Evolutionary conservation across 1,140 invertebrate genomes (phyloP), one percentile per base, ranked within the genome.

Genomic region (Carposina sasakii): DNA sequence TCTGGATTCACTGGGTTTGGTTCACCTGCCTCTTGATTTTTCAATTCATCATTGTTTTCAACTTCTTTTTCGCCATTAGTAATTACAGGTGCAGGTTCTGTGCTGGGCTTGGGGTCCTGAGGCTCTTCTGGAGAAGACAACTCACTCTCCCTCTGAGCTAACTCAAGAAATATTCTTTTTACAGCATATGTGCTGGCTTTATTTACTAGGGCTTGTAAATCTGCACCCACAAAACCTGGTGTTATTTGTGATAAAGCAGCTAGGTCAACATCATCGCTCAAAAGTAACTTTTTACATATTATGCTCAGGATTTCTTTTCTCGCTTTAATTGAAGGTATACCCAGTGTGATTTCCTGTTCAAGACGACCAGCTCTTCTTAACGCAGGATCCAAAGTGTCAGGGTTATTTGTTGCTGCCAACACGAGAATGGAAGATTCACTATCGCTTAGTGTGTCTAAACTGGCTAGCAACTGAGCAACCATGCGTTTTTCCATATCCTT

Each of bases 171-270:
- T 41, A 82, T 78, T 55, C 76, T 74, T 58, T 96, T 93, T 0
- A 98, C 91, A 19, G 96, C 96, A 57, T 90, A 88, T 71, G 95
- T 92, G 4, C 94, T 93, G 21, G 97, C 94, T 85, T 97, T 94
- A 55, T 92, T 89, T 1, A 93, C 90, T 23, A 99, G 83, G 0
- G 95, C 92, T 65, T 92, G 89, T 19, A 99, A 87, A 89, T 99
- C 98, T 9, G 96, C 96, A 16, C 96, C 98, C 24, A 99, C 97
- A 88, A 93, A 99, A n/a, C 98, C 98, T 6, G 98, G 98, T 23
- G 96, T 98, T 17, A 92, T 84, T 60, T 91, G 89, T 20, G 96
- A 95, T 36, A 99, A 82, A 24, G 85, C 78, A 51, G 88, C 75
- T 54, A 91, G 90, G 71, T 93, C 89, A 58, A 97, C 88, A 61